These are phyloP conservation scores for Fragariocoptes setiger DNA, from an alignment of 1,140 invertebrate genomes.

Conservation along the genomic window DNA sequence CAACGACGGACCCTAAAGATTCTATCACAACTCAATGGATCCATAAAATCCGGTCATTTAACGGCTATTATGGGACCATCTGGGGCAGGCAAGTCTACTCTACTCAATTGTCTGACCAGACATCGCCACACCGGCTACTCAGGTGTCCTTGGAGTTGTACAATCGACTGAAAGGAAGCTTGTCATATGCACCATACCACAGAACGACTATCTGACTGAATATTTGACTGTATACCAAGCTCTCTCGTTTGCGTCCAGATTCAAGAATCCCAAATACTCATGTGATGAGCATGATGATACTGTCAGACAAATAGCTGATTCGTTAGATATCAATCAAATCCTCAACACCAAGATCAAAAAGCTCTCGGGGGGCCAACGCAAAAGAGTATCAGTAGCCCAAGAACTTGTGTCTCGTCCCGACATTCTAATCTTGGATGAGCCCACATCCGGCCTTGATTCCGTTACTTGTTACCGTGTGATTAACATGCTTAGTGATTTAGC, in stretches of 20 bases:
- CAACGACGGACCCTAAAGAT: too few relatives aligned
- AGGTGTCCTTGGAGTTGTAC: background rate
- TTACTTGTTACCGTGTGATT: conserved; percentile 35
- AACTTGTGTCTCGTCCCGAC: conserved; percentile 27
- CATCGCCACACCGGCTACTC: conserved; percentile 2
- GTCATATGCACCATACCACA: conserved; percentile 20
- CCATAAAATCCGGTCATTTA: conserved; percentile 16
- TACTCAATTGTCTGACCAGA: conserved; percentile 15
- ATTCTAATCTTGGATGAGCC: conserved; percentile 44
- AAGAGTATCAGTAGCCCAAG: conserved; percentile 61
- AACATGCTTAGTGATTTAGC: conserved; percentile 22
- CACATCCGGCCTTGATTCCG: conserved; percentile 48
- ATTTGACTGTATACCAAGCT: conserved; percentile 54
- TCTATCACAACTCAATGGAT: conserved; percentile 21
- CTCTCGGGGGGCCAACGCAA: conserved; percentile 50
- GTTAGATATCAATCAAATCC: background rate
- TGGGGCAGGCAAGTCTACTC: conserved; percentile 22
- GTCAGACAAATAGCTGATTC: background rate
- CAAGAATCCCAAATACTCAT: conserved; percentile 21
- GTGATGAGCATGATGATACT: background rate
- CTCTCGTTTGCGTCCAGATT: conserved; percentile 68
- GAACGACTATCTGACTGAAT: conserved; percentile 55
- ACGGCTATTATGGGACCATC: conserved; percentile 29
- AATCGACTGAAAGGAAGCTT: background rate
- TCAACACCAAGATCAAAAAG: background rate